Percentiles rank a stretch among this genome's conserved stretches.
These are phyloP conservation scores for Urophycis tenuis DNA, from an alignment of 2,797 vertebrate genomes.

Conservation along the genomic window DNA sequence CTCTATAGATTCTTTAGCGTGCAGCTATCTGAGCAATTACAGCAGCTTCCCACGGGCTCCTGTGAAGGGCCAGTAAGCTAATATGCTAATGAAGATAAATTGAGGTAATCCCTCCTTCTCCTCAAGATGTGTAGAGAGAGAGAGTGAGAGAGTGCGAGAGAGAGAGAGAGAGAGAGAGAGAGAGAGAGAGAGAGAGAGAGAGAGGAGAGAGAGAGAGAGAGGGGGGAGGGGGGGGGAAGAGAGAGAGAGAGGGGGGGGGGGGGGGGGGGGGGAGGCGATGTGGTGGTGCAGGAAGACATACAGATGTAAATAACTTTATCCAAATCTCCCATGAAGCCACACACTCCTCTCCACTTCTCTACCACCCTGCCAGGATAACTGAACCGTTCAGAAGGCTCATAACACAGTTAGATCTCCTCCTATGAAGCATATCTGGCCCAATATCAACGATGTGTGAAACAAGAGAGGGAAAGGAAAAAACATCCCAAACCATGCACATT, in stretches of 20 bases:
- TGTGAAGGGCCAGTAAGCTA: constrained; percentile 61
- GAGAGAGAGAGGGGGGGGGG: constrained; percentile 20
- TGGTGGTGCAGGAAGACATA: background rate
- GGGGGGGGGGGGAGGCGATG: background rate
- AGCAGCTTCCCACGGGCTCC: constrained; percentile 62
- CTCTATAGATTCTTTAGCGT: constrained; percentile 52
- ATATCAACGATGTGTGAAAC: constrained; percentile 22
- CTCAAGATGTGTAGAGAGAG: constrained; percentile 46
- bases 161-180: constrained; percentile 21
- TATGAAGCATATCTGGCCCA: constrained; percentile 25
- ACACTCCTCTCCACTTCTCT: background rate
- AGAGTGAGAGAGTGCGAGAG: background rate
- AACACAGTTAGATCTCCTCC: constrained; percentile 9
- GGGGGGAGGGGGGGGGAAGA: background rate
- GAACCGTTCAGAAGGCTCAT: constrained; percentile 9
- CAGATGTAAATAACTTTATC: constrained; percentile 24
- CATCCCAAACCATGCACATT: background rate
- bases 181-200: constrained; percentile 14
- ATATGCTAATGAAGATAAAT: constrained; percentile 76
- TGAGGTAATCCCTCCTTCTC: constrained; percentile 65
- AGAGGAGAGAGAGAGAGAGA: constrained; percentile 21
- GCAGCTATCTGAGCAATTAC: constrained; percentile 65
- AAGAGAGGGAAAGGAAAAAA: constrained; percentile 45
- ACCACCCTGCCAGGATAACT: constrained; percentile 10
- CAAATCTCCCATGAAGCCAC: constrained; percentile 13